Percentiles rank a stretch among this genome's conserved stretches.
phyloP scores from a whole-genome alignment of 53 echinoderm and acorn worm species.

The Antedon mediterranea region DNA sequence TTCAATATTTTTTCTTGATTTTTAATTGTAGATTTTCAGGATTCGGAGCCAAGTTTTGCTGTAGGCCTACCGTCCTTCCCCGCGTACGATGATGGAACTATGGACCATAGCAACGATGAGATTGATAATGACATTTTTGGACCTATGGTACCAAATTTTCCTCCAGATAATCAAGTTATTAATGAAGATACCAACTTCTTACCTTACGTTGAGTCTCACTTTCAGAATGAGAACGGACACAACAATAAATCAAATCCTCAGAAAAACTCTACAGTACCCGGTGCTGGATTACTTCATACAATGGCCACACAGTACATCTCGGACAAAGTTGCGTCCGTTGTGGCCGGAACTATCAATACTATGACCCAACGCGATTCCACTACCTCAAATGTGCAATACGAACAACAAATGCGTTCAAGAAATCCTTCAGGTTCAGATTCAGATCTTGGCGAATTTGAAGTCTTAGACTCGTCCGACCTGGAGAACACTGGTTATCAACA shows the following conservation, averaged over 20 bases:
- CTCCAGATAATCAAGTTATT: slow-evolving; percentile 7
- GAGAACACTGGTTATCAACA: slow-evolving; percentile 17
- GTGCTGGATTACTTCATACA: slow-evolving; percentile 17
- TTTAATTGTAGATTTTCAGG: slow-evolving; percentile 32
- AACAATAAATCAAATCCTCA: background rate
- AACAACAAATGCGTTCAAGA: background rate
- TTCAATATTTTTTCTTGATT: no score
- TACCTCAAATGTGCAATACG: background rate
- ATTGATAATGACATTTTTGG: slow-evolving; percentile 36
- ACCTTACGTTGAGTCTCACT: slow-evolving; percentile 11
- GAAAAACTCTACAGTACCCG: background rate
- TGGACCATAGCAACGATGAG: slow-evolving; percentile 58
- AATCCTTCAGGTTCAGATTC: slow-evolving; percentile 34
- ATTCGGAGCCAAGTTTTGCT: slow-evolving; percentile 51
- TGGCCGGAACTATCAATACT: slow-evolving; percentile 34
- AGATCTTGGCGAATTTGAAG: slow-evolving; percentile 73
- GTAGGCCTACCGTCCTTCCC: slow-evolving; percentile 49
- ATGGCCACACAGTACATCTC: slow-evolving; percentile 61
- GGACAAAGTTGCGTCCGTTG: slow-evolving; percentile 61
- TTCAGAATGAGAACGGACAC: slow-evolving; percentile 1
- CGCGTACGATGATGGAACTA: slow-evolving; percentile 34
- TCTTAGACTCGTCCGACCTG: slow-evolving; percentile 65
- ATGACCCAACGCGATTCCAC: slow-evolving; percentile 7
- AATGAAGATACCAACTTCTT: background rate
- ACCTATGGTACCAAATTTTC: slow-evolving; percentile 5